phyloP scores from a whole-genome alignment of 2,113 vertebrate species.

The Gymnarchus niloticus region DNA sequence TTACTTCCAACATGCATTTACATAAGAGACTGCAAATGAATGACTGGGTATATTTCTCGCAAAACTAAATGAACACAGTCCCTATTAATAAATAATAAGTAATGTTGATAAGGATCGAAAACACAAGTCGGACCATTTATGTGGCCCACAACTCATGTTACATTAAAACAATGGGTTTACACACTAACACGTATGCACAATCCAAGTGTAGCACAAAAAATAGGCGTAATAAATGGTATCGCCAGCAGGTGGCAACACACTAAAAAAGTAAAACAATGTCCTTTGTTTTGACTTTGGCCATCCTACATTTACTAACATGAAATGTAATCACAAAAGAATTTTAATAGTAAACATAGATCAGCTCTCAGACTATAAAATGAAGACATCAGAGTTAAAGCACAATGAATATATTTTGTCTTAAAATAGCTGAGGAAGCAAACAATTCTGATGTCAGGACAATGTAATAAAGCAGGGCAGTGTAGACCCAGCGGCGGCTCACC shows the following conservation, averaged over 20 bases:
- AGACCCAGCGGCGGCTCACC: not conserved
- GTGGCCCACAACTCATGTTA: no score
- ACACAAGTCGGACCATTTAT: no score
- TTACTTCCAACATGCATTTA: not conserved
- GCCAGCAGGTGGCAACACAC: slow-evolving; percentile 22
- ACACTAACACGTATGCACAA: not conserved
- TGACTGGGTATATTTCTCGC: not conserved
- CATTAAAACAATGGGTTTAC: no score
- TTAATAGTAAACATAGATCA: not conserved
- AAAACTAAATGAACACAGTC: not conserved
- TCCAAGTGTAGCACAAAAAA: not conserved
- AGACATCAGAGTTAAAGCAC: not conserved
- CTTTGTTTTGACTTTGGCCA: not conserved
- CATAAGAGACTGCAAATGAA: not conserved
- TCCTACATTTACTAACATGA: not conserved
- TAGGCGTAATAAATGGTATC: not conserved
- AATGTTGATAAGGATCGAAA: no score
- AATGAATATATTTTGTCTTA: not conserved
- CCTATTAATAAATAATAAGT: no score
- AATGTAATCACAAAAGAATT: not conserved
- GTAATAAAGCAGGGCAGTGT: not conserved
- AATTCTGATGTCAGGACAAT: not conserved
- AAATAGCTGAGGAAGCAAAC: not conserved
- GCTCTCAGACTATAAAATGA: not conserved
- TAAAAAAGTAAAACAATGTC: slow-evolving; percentile 8